Percentiles rank a stretch among this genome's conserved stretches.
These are phyloP conservation scores for Peromyscus californicus DNA, from an alignment of 2,113 vertebrate genomes.

Conservation along the genomic window DNA sequence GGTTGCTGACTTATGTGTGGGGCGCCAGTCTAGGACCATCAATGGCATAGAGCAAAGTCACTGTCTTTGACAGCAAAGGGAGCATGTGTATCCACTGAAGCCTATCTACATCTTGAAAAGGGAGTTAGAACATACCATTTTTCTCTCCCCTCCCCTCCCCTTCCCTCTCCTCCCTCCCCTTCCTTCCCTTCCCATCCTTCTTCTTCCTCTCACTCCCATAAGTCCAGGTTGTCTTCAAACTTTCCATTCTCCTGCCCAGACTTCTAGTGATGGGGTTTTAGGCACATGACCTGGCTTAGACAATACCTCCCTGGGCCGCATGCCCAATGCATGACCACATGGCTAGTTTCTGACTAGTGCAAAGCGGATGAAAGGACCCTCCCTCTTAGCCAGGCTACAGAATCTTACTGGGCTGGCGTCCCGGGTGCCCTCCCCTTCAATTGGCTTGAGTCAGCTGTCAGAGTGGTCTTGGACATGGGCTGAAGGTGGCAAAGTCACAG, in stretches of 20 bases:
- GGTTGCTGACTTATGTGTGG: not conserved
- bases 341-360: not conserved
- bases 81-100: not conserved
- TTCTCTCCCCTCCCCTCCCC: not conserved
- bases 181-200: too few species aligned
- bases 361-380: not conserved
- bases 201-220: too few species aligned
- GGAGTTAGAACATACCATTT: not conserved
- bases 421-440: rapidly evolving
- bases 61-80: not conserved
- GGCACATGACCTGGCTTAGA: not conserved
- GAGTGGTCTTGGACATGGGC: not conserved
- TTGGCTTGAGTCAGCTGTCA: not conserved
- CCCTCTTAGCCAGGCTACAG: not conserved
- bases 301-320: not conserved
- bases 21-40: not conserved
- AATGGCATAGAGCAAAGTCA: not conserved
- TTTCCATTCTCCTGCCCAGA: not conserved
- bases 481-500: not conserved
- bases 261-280: not conserved
- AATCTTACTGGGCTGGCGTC: not conserved
- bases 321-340: not conserved
- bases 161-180: rapidly evolving
- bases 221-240: not conserved
- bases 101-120: not conserved